A percentile compares a stretch with the other conserved stretches of the same genome.
phyloP scores from a whole-genome alignment of 2,888 invertebrate genomes.

The Chorisops tibialis region DNA sequence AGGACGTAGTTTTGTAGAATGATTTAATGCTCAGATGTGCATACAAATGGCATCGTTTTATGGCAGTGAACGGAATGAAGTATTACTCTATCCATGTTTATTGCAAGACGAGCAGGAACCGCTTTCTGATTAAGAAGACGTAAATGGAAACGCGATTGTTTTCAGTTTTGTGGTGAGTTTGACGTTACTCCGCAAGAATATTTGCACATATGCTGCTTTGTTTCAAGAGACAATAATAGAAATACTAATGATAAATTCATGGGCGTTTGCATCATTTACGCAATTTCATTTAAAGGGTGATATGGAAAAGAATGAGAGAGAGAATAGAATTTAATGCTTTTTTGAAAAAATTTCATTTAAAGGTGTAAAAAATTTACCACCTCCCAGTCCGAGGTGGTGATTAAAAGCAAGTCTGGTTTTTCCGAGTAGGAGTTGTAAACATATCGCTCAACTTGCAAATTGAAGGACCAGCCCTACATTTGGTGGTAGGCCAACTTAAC shows the following conservation, averaged over 20 bases:
- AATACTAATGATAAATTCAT: background rate
- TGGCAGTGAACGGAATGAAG: slow-evolving; percentile 29
- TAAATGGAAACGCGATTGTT: slow-evolving; percentile 20
- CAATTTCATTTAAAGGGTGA: too few relatives aligned
- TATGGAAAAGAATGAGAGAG: too few relatives aligned
- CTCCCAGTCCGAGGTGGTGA: too few relatives aligned
- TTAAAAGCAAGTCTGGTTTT: too few relatives aligned
- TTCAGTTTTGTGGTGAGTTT: slow-evolving; percentile 16
- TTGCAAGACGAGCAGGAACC: slow-evolving; percentile 16
- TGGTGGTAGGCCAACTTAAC: too few relatives aligned
- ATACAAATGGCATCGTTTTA: slow-evolving; percentile 33
- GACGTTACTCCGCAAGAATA: slow-evolving; percentile 6
- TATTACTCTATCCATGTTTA: slow-evolving; percentile 31
- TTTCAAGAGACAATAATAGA: slow-evolving; percentile 2
- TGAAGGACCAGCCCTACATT: too few relatives aligned
- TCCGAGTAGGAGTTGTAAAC: too few relatives aligned
- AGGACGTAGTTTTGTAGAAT: slow-evolving; percentile 30
- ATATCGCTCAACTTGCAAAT: too few relatives aligned
- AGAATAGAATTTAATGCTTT: too few relatives aligned
- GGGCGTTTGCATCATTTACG: too few relatives aligned
- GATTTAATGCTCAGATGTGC: slow-evolving; percentile 33
- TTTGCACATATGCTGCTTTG: slow-evolving; percentile 8
- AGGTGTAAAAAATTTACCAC: too few relatives aligned
- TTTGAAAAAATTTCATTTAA: too few relatives aligned
- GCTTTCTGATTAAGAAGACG: slow-evolving; percentile 5